Evolutionary conservation across 2,797 vertebrate species (phyloP).

Genomic region (Menidia menidia): DNA sequence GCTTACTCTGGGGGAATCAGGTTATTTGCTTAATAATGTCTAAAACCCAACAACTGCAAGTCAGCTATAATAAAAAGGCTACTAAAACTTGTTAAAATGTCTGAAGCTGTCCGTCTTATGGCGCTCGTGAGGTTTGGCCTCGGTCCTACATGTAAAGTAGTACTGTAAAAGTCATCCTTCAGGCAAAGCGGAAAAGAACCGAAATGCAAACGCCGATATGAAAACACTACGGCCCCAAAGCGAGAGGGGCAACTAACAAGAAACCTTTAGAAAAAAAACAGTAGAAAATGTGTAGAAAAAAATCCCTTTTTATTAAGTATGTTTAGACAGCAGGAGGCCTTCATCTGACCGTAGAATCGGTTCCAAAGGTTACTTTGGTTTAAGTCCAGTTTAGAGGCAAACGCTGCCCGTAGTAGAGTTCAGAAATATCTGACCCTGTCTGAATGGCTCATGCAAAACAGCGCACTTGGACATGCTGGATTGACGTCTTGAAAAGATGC

Average conservation of each 20-base stretch:
- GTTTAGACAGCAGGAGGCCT: conserved; percentile 7
- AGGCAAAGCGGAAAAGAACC: neutral
- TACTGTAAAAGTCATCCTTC: neutral
- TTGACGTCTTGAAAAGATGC: neutral
- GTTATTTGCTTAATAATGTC: neutral
- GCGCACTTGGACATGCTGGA: neutral
- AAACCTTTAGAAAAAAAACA: conserved; percentile 34
- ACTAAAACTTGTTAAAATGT: neutral
- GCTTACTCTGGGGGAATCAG: too few species aligned
- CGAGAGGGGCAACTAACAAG: conserved; percentile 52
- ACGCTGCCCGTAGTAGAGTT: conserved; percentile 37
- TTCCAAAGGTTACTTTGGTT: conserved; percentile 1
- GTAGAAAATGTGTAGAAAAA: conserved; percentile 15
- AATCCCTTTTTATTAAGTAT: conserved; percentile 18
- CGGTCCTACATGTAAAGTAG: conserved; percentile 1
- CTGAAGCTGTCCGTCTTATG: neutral
- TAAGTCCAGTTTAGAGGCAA: conserved; percentile 8
- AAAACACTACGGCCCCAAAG: conserved; percentile 19
- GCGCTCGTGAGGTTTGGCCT: neutral
- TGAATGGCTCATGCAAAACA: neutral
- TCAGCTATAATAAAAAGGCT: neutral
- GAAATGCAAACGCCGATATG: neutral
- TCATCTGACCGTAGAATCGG: conserved; percentile 35
- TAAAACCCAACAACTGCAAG: neutral
- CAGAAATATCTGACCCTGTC: conserved; percentile 23